These are phyloP conservation scores for Scaptomyza pallida DNA, from an alignment of 1,140 invertebrate genomes.

Conservation along the genomic window DNA sequence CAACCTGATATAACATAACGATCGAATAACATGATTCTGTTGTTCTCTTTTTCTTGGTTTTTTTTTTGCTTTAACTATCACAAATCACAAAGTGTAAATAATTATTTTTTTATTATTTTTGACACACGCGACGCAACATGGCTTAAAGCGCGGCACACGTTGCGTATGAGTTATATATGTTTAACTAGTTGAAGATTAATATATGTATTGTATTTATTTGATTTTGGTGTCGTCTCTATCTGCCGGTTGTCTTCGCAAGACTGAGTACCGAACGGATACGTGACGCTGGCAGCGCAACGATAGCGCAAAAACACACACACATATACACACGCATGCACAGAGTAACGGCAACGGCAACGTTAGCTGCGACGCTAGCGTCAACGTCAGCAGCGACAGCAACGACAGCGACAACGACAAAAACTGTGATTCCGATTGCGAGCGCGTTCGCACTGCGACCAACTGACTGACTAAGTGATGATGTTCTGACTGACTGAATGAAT, in stretches of 20 bases:
- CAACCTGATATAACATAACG: constrained; percentile 81
- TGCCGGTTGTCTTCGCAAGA: constrained; percentile 83
- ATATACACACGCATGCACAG: background rate
- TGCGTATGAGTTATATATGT: constrained; percentile 29
- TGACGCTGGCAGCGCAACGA: constrained; percentile 61
- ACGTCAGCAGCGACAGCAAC: constrained; percentile 7
- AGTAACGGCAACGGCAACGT: constrained; percentile 1
- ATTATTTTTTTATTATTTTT: constrained; percentile 40
- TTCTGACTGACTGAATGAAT: constrained; percentile 21
- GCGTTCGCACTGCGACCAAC: constrained; percentile 63
- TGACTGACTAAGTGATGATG: constrained; percentile 69
- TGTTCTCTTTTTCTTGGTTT: constrained; percentile 21
- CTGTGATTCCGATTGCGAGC: constrained; percentile 63
- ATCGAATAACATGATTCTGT: constrained; percentile 76
- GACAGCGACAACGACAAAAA: constrained; percentile 20
- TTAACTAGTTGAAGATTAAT: constrained; percentile 17
- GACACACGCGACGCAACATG: constrained; percentile 58
- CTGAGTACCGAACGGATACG: constrained; percentile 70
- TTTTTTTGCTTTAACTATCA: constrained; percentile 45
- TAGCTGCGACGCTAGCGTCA: constrained; percentile 16
- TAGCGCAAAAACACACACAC: constrained; percentile 52
- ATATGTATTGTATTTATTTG: constrained; percentile 18
- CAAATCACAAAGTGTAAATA: constrained; percentile 45
- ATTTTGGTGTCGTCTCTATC: constrained; percentile 76
- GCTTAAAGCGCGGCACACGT: constrained; percentile 19